Evolutionary conservation across 2,888 invertebrate genomes (phyloP).

Genomic region (Drosophila pseudotalamancana): DNA sequence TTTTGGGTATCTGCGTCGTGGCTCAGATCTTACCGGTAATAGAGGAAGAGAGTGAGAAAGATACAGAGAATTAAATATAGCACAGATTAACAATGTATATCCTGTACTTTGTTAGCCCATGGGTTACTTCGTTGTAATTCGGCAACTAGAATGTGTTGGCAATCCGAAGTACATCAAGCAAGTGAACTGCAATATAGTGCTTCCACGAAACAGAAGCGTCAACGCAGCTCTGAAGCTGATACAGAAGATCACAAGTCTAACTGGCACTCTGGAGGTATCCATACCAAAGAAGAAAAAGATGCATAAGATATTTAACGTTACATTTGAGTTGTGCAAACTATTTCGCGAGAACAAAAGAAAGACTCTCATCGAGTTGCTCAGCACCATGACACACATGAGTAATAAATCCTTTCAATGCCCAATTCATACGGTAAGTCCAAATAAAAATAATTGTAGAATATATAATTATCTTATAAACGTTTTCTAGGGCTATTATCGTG

Average conservation of each 20-base stretch:
- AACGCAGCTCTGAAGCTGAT: constrained; percentile 23
- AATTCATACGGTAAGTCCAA: constrained; percentile 31
- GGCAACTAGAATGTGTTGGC: constrained; percentile 42
- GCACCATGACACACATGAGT: constrained; percentile 17
- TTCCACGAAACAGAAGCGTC: constrained; percentile 44
- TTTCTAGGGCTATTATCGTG: constrained; percentile 41
- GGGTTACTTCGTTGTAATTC: constrained; percentile 46
- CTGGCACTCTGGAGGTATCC: constrained; percentile 35
- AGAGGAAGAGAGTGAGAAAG: background rate
- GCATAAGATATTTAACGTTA: constrained; percentile 47
- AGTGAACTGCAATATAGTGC: constrained; percentile 23
- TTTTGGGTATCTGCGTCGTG: constrained; percentile 8
- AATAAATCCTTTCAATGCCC: constrained; percentile 47
- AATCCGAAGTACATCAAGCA: constrained; percentile 43
- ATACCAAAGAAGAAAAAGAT: constrained; percentile 35
- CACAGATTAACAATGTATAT: background rate
- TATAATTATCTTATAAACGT: background rate
- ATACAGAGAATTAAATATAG: background rate
- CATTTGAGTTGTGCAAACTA: constrained; percentile 60
- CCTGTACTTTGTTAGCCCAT: constrained; percentile 14
- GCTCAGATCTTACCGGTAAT: constrained; percentile 41
- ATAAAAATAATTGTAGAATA: rapidly evolving
- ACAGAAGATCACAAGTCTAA: constrained; percentile 21
- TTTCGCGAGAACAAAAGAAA: constrained; percentile 44
- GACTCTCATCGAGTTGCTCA: constrained; percentile 43